Conservation (phyloP, 64 coral and sea anemone species). For the Hydrozoanthus tunicans region DNA sequence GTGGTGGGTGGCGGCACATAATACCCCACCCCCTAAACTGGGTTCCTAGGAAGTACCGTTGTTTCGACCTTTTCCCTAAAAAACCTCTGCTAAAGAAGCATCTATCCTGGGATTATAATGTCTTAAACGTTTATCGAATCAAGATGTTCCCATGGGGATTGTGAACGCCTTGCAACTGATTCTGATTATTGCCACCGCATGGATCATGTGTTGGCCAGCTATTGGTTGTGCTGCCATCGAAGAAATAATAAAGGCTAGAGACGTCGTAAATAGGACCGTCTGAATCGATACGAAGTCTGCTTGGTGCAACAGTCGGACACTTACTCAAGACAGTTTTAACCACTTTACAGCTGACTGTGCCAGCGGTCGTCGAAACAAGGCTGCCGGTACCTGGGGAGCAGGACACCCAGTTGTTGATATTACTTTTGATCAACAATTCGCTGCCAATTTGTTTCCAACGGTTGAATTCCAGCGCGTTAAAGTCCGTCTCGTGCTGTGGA, state of each 20-base stretch:
- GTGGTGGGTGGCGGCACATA: too few relatives aligned
- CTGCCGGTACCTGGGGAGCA: slow-evolving; percentile 57
- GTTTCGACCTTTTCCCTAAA: too few relatives aligned
- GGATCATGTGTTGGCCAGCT: slow-evolving; percentile 20
- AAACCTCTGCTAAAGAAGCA: background rate
- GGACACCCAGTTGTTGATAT: slow-evolving; percentile 69
- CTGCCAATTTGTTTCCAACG: background rate
- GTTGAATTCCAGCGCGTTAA: too few relatives aligned
- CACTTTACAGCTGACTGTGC: slow-evolving; percentile 37
- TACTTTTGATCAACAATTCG: slow-evolving; percentile 53
- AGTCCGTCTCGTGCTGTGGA: too few relatives aligned
- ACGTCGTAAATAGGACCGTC: background rate
- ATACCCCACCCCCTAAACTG: too few relatives aligned
- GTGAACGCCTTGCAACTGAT: background rate
- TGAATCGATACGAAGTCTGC: background rate
- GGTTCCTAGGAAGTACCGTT: too few relatives aligned
- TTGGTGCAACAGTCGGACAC: background rate
- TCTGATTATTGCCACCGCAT: background rate
- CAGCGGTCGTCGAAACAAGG: slow-evolving; percentile 43
- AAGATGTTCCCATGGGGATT: slow-evolving; percentile 18
- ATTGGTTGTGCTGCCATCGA: background rate
- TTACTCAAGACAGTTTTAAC: slow-evolving; percentile 23
- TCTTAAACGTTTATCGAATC: background rate
- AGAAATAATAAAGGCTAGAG: background rate
- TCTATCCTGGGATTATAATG: too few relatives aligned